Evolutionary conservation across 2,113 vertebrate species (phyloP).

Genomic region (Hippolais icterina): DNA sequence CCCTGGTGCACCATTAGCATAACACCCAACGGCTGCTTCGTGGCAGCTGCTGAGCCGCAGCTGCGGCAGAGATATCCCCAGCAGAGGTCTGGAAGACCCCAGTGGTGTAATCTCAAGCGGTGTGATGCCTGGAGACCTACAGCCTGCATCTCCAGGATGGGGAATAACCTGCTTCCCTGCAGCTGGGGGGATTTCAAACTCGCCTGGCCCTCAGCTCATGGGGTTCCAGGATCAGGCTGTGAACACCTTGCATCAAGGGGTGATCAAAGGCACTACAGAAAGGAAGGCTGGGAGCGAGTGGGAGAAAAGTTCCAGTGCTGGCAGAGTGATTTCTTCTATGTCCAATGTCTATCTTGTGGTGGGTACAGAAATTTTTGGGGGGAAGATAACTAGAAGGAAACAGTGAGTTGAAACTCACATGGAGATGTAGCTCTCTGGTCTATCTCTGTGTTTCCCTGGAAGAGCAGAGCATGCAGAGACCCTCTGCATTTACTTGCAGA

Average conservation of each 20-base stretch:
- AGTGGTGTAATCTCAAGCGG: background rate
- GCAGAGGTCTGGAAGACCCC: conserved; percentile 6
- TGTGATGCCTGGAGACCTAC: background rate
- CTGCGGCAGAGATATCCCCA: background rate
- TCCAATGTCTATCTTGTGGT: fast-evolving
- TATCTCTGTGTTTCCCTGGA: background rate
- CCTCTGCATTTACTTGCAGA: background rate
- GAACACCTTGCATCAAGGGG: fast-evolving
- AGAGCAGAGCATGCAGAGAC: background rate
- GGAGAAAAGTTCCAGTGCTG: background rate
- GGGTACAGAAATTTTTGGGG: background rate
- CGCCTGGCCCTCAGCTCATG: fast-evolving
- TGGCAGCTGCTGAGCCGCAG: conserved; percentile 18
- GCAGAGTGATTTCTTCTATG: background rate
- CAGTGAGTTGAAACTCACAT: fast-evolving
- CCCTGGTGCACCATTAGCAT: conserved; percentile 25
- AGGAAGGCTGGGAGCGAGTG: background rate
- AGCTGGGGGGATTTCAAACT: fast-evolving
- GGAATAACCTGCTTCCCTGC: background rate
- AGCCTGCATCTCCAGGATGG: background rate
- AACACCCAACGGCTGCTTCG: conserved; percentile 21
- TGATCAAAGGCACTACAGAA: background rate
- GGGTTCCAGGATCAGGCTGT: background rate
- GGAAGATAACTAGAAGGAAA: background rate
- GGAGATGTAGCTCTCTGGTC: background rate